Conservation (phyloP, 1,140 invertebrate genomes). For the Meloidogyne chitwoodi region DNA sequence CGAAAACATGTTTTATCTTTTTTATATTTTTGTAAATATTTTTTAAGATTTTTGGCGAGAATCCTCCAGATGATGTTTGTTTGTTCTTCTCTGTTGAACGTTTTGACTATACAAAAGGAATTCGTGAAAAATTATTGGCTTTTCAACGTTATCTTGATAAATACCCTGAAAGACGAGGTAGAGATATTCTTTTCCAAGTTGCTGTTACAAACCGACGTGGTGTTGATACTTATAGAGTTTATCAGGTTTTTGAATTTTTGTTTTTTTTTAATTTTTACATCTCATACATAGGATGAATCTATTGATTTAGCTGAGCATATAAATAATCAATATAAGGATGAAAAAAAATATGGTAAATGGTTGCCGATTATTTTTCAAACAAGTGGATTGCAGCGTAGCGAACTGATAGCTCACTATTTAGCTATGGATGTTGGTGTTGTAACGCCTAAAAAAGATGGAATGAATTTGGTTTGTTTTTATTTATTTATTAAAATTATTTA, state of each 20-base stretch:
- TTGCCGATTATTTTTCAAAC: slow-evolving; percentile 57
- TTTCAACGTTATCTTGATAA: slow-evolving; percentile 54
- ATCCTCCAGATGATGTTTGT: slow-evolving; percentile 45
- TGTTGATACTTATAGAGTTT: slow-evolving; percentile 58
- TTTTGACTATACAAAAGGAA: slow-evolving; percentile 59
- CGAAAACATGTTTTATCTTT: slow-evolving; percentile 38
- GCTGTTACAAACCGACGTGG: slow-evolving; percentile 57
- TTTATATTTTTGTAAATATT: slow-evolving; percentile 18
- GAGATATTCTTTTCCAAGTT: slow-evolving; percentile 55
- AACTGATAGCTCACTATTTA: slow-evolving; percentile 55
- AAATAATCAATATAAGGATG: slow-evolving; percentile 41
- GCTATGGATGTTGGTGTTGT: slow-evolving; percentile 60
- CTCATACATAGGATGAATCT: slow-evolving; percentile 48
- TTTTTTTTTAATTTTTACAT: neutral
- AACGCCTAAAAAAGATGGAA: slow-evolving; percentile 59
- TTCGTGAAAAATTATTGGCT: slow-evolving; percentile 52
- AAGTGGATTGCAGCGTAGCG: slow-evolving; percentile 52
- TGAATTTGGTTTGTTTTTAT: slow-evolving; percentile 51
- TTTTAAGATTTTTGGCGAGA: slow-evolving; percentile 49
- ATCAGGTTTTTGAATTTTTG: slow-evolving; percentile 30
- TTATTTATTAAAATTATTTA: too few relatives aligned
- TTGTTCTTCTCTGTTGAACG: slow-evolving; percentile 59
- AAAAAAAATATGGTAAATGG: slow-evolving; percentile 44
- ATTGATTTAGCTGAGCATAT: slow-evolving; percentile 51
- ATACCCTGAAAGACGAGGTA: slow-evolving; percentile 55